Evolutionary conservation across 2,113 vertebrate species (phyloP).

Genomic region (Sula dactylatra): DNA sequence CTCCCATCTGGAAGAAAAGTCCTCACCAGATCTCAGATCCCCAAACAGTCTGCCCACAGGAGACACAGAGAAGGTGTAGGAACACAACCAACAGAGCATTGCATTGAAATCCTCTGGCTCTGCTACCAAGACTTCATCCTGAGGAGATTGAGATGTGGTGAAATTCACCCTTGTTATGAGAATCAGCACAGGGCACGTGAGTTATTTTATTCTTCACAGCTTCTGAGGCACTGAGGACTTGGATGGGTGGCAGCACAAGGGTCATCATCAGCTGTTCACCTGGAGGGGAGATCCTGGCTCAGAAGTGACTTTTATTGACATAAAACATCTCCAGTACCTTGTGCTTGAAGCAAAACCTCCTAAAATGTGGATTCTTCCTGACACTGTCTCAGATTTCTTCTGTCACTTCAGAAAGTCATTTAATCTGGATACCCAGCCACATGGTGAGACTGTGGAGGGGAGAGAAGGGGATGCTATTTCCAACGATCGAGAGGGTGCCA

Average conservation of each 20-base stretch:
- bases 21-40: not conserved
- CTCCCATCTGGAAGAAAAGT: not conserved
- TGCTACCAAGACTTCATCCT: not conserved
- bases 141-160: not conserved
- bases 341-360: not conserved
- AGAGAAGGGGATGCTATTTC: not conserved
- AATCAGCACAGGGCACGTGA: not conserved
- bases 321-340: not conserved
- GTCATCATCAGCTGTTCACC: not conserved
- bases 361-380: not conserved
- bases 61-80: not conserved
- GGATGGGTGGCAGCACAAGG: not conserved
- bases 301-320: not conserved
- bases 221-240: not conserved
- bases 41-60: not conserved
- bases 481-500: not conserved
- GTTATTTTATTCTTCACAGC: not conserved
- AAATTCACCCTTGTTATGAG: not conserved
- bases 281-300: not conserved
- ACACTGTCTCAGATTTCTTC: not conserved
- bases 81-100: not conserved
- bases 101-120: not conserved
- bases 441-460: rapidly evolving
- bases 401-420: not conserved
- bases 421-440: not conserved